Evolutionary conservation across 1,140 invertebrate species (phyloP).

Genomic region (Papilio polytes): DNA sequence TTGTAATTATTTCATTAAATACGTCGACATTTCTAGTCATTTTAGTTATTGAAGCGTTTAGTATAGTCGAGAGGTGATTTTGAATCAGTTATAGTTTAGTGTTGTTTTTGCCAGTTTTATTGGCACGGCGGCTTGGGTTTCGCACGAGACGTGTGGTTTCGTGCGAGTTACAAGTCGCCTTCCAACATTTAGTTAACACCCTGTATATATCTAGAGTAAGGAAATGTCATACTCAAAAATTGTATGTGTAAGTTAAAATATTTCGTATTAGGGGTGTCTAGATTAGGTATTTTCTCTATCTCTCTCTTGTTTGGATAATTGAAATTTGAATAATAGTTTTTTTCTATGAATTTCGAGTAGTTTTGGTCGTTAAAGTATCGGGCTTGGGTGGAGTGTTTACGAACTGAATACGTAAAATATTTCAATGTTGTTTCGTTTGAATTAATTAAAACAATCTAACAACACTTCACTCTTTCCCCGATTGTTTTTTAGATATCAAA

Average conservation of each 20-base stretch:
- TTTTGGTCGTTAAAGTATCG: conserved; percentile 40
- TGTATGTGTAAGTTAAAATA: conserved; percentile 57
- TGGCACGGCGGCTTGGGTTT: conserved; percentile 38
- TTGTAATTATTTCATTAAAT: conserved; percentile 4
- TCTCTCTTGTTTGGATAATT: conserved; percentile 56
- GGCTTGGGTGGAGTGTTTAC: conserved; percentile 40
- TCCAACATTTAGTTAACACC: conserved; percentile 49
- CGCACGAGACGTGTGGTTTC: conserved; percentile 43
- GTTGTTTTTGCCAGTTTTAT: conserved; percentile 43
- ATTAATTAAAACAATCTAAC: not conserved
- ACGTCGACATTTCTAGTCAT: conserved; percentile 42
- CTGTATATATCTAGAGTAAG: conserved; percentile 73
- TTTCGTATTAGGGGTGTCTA: conserved; percentile 53
- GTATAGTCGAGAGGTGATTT: conserved; percentile 42
- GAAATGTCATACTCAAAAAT: conserved; percentile 65
- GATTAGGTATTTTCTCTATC: conserved; percentile 52
- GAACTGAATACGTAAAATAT: no score
- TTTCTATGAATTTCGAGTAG: conserved; percentile 53
- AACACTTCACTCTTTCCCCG: conserved; percentile 45
- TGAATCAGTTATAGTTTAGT: conserved; percentile 45
- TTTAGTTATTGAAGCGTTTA: conserved; percentile 40
- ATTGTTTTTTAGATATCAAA: conserved; percentile 50
- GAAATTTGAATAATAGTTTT: conserved; percentile 55
- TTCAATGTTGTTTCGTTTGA: not conserved
- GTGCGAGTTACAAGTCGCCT: conserved; percentile 29